Evolutionary conservation across 2,113 vertebrate species (phyloP), one percentile per base, ranked within the genome.

Genomic region (Cynoglossus semilaevis): DNA sequence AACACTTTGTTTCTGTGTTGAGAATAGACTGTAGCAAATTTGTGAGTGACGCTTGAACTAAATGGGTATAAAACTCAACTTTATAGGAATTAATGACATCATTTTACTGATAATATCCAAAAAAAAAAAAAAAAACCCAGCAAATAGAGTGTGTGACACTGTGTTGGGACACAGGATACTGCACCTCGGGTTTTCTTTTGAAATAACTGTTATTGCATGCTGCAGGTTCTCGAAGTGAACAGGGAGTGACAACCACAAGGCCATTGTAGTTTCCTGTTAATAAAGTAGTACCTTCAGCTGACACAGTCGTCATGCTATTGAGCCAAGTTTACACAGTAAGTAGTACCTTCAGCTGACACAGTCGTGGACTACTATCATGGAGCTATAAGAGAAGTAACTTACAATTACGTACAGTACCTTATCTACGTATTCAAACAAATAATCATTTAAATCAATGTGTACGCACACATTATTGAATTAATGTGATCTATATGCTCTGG

Each of bases 231-330:
- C 1, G 38, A 13, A 42, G 15, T n/a, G 42, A 15, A 7, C 5
- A 8, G 7, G 2, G 13, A 14, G n/a, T 36, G 18, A 54, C 22
- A 9, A 29, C 43, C 49, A 54, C 50, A 44, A 12, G 17, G 43
- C 7, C 18, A 17, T 41, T 4, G 15, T 15, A 36, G 35, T 57
- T 63, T 71, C 49, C 69, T 49, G 16, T 59, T 22, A 1, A 12
- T 8, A 12, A 9, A 8, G 3, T 6, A 49, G 9, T 4, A 63
- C 5, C 7, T n/a, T 47, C 19, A 17, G 29, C n/a, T 11, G 46
- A 48, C 35, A 44, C 15, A 58, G n/a, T 8, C 4, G 13, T 34
- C 38, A 17, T 5, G 15, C 8, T n/a, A 15, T 35, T 55, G 52
- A 11, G 35, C 34, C 37, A 38, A 3, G 9, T 13, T 14, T 13